These are phyloP conservation scores for Acrobasis suavella DNA, from an alignment of 2,888 invertebrate species.

Conservation along the genomic window DNA sequence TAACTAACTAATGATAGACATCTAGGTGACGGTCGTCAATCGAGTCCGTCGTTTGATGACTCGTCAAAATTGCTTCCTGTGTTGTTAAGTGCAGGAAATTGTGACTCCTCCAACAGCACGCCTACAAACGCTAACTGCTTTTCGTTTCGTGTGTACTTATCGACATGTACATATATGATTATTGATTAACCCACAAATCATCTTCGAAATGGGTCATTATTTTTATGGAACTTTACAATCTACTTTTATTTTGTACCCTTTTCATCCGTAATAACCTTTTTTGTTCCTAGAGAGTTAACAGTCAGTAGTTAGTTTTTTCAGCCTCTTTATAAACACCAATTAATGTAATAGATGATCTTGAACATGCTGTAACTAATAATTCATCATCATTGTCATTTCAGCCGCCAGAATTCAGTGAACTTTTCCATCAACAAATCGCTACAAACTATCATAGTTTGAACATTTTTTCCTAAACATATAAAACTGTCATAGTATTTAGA, in stretches of 20 bases:
- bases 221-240: no score
- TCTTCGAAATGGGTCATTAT: background rate
- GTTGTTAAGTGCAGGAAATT: slow-evolving; percentile 82
- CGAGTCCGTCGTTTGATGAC: slow-evolving; percentile 77
- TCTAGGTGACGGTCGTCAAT: slow-evolving; percentile 61
- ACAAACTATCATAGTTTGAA: background rate
- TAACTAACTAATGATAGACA: slow-evolving; percentile 67
- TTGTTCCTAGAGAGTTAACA: no score
- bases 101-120: slow-evolving; percentile 77
- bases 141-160: slow-evolving; percentile 28
- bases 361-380: no score
- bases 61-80: slow-evolving; percentile 80
- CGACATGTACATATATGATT: background rate
- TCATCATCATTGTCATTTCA: no score
- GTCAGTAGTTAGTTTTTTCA: no score
- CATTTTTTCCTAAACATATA: slow-evolving; percentile 45
- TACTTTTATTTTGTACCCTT: no score
- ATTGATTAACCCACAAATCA: slow-evolving; percentile 1
- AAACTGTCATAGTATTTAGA: slow-evolving; percentile 53
- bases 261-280: no score
- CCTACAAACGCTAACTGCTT: slow-evolving; percentile 67
- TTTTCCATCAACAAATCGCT: no score
- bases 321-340: no score
- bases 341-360: no score
- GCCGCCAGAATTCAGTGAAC: no score